Evolutionary conservation across 2,888 invertebrate genomes (phyloP), one percentile per base, ranked within the genome.

Genomic region (Coenonympha arcania): DNA sequence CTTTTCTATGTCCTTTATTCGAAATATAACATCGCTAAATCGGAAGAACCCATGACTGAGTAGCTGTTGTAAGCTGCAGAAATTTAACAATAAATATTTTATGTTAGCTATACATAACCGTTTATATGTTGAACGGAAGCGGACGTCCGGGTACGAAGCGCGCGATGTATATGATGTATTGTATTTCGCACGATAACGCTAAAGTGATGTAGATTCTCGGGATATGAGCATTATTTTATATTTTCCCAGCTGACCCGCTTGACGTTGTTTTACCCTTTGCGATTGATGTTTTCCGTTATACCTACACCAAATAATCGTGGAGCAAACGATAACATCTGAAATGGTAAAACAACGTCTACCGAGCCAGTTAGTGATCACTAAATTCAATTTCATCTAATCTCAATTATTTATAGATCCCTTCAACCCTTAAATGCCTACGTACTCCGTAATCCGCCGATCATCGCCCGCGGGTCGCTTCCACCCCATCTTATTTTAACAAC

Each of bases 141-240:
- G 59, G 51, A 53, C 44, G 45, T 58, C 48, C 69, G 73, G 79
- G 73, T 73, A 64, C 69, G 61, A 59, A 53, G 59, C 68, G 65
- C 63, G 75, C 81, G 79, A 80, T 79, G 76, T 73, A 62, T 70
- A 68, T 81, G 80, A 82, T 76, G 58, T 70, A 80, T 77, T 69
- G 77, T 69, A 62, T 68, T 73, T 64, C 80, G 67, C 68, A 58
- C 80, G 77, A 82, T 82, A 81, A 77, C 70, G 61, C 71, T 41
- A 41, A 43, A 43, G 42, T 43, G 42, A 43, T 43, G 20, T 20
- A 43, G 31, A 20, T 43, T 15, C 31, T 42, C 42, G 31, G 42
- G 31, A 15, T 33, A 22, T 22, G 20, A 11, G 31, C 31, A 43
- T 5, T 13, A 30, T 13, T 37, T 22, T 6, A 13, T 22, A 13